phyloP scores from a whole-genome alignment of 2,888 invertebrate species.

The Phania funesta region DNA sequence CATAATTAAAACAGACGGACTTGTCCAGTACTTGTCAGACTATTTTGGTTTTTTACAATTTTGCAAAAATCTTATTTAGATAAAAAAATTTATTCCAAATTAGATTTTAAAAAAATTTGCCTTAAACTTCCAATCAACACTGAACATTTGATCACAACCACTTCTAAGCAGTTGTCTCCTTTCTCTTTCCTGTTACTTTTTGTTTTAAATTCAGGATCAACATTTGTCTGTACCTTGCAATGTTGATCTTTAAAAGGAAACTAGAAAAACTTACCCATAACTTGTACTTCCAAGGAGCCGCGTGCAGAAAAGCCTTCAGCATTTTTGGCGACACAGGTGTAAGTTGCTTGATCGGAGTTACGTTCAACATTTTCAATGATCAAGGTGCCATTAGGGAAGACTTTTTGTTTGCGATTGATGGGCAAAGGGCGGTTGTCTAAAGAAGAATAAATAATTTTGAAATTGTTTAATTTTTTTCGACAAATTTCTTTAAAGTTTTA shows the following conservation, averaged over 20 bases:
- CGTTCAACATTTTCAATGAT: constrained; percentile 97
- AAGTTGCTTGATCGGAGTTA: constrained; percentile 94
- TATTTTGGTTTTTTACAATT: background rate
- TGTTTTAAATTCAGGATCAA: constrained; percentile 13
- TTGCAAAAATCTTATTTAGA: background rate
- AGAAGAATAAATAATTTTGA: background rate
- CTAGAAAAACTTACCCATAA: constrained; percentile 91
- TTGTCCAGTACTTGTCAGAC: background rate
- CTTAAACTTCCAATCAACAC: background rate
- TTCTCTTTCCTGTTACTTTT: background rate
- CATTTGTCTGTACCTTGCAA: constrained; percentile 48
- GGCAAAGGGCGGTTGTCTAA: constrained; percentile 90
- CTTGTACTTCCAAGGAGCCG: constrained; percentile 94
- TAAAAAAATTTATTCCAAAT: too few relatives aligned
- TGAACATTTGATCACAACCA: background rate
- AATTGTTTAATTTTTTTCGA: background rate
- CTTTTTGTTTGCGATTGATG: constrained; percentile 96
- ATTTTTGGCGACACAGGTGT: constrained; percentile 96
- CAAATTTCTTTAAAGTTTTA: background rate
- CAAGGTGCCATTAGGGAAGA: constrained; percentile 95
- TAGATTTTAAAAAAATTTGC: background rate
- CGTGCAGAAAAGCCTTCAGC: constrained; percentile 93
- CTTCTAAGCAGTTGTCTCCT: constrained; percentile 6
- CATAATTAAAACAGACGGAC: background rate
- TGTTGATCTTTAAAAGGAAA: constrained; percentile 47